Conservation (phyloP, 1,140 invertebrate species). For the Tetramorium simillimum region DNA sequence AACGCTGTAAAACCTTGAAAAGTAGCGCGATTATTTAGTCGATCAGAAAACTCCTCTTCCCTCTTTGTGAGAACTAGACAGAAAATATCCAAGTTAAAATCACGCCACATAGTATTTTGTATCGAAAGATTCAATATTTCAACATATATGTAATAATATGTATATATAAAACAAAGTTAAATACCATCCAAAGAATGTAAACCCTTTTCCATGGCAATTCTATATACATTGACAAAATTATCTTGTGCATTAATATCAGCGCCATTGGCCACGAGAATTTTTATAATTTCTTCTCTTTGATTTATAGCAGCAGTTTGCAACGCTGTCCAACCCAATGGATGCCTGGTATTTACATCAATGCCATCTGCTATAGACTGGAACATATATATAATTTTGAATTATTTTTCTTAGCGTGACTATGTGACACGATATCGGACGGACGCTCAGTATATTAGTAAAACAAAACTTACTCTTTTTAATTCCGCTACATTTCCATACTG, state of each 20-base stretch:
- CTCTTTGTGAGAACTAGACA: conserved; percentile 88
- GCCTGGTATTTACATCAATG: conserved; percentile 88
- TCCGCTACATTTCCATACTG: conserved; percentile 88
- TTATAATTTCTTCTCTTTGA: conserved; percentile 88
- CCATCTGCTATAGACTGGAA: conserved; percentile 78
- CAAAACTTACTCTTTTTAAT: conserved; percentile 85
- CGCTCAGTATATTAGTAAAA: background rate
- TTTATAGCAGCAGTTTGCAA: conserved; percentile 94
- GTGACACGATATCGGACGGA: background rate
- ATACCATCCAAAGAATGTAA: conserved; percentile 88
- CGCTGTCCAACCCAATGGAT: conserved; percentile 94
- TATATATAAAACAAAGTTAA: conserved; percentile 3
- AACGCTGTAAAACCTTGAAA: conserved; percentile 95
- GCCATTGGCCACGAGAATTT: conserved; percentile 90
- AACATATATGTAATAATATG: background rate
- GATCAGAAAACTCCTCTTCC: conserved; percentile 93
- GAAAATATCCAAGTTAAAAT: conserved; percentile 33
- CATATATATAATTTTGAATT: background rate
- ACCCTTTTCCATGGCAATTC: conserved; percentile 86
- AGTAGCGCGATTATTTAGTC: conserved; percentile 90
- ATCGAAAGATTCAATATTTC: background rate
- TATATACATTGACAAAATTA: conserved; percentile 91
- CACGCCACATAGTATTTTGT: background rate
- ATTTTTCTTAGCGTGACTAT: background rate
- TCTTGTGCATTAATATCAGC: conserved; percentile 93